Evolutionary conservation across 2,113 vertebrate species (phyloP).

Genomic region (Sylvietta virens): DNA sequence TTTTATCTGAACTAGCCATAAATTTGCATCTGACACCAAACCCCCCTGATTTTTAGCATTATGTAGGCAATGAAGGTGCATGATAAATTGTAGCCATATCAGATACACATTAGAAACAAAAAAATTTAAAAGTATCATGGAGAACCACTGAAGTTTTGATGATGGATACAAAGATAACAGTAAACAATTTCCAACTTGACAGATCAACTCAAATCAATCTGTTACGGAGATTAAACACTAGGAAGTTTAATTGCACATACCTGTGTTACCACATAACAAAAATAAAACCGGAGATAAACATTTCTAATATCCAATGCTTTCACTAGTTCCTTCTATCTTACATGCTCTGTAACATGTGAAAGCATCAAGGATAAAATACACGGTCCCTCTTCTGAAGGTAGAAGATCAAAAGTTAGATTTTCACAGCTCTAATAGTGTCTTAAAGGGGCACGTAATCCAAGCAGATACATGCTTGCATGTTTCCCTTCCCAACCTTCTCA

Average conservation of each 20-base stretch:
- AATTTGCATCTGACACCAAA: not conserved
- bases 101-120: not conserved
- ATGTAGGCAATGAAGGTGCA: not conserved
- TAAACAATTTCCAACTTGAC: not conserved
- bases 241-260: not conserved
- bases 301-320: not conserved
- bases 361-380: not conserved
- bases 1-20: not conserved
- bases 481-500: not conserved
- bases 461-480: rapidly evolving
- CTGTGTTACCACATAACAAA: not conserved
- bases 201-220: not conserved
- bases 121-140: not conserved
- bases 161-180: not conserved
- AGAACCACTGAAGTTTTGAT: not conserved
- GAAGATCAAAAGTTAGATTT: not conserved
- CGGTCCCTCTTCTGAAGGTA: not conserved
- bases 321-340: not conserved
- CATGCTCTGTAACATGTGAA: not conserved
- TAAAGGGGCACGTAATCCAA: not conserved
- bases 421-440: not conserved
- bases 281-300: not conserved
- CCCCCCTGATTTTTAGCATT: rapidly evolving
- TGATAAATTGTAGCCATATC: not conserved
- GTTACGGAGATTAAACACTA: not conserved